Percentiles rank a stretch among this genome's conserved stretches.
These are phyloP conservation scores for Agonopterix heracliana DNA, from an alignment of 2,888 invertebrate species.

Conservation along the genomic window DNA sequence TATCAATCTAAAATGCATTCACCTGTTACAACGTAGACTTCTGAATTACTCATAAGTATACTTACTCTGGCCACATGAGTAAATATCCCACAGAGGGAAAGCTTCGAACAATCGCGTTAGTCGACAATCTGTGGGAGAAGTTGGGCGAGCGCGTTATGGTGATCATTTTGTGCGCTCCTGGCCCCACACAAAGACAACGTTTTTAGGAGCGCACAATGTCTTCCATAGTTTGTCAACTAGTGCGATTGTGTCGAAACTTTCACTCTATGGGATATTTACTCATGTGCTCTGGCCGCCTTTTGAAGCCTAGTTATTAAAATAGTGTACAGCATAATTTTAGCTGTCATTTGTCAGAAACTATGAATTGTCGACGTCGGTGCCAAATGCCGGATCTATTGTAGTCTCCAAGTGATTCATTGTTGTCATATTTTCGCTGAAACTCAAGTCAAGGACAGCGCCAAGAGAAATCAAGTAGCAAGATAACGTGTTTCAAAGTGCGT, in stretches of 20 bases:
- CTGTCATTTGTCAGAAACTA: slow-evolving; percentile 53
- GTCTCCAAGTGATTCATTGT: slow-evolving; percentile 42
- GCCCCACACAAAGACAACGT: no score
- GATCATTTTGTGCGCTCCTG: no score
- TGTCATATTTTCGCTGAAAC: slow-evolving; percentile 29
- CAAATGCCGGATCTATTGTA: slow-evolving; percentile 57
- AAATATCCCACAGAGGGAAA: no score
- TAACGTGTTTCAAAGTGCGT: no score
- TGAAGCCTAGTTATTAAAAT: slow-evolving; percentile 21
- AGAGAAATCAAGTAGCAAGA: slow-evolving; percentile 5
- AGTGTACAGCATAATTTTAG: slow-evolving; percentile 54
- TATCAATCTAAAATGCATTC: background rate
- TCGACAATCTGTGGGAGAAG: no score
- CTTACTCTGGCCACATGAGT: no score
- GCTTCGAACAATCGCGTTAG: no score
- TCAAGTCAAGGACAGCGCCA: slow-evolving; percentile 20
- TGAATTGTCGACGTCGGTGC: slow-evolving; percentile 43
- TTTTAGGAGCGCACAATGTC: no score
- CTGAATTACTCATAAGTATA: slow-evolving; percentile 1
- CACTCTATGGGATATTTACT: no score
- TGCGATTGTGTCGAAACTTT: no score
- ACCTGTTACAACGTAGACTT: slow-evolving; percentile 2
- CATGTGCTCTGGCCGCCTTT: slow-evolving; percentile 18
- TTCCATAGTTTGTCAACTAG: no score
- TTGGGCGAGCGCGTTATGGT: no score